A percentile compares a stretch with the other conserved stretches of the same genome.
phyloP scores from a whole-genome alignment of 2,113 vertebrate species.

The Bothrops jararaca region DNA sequence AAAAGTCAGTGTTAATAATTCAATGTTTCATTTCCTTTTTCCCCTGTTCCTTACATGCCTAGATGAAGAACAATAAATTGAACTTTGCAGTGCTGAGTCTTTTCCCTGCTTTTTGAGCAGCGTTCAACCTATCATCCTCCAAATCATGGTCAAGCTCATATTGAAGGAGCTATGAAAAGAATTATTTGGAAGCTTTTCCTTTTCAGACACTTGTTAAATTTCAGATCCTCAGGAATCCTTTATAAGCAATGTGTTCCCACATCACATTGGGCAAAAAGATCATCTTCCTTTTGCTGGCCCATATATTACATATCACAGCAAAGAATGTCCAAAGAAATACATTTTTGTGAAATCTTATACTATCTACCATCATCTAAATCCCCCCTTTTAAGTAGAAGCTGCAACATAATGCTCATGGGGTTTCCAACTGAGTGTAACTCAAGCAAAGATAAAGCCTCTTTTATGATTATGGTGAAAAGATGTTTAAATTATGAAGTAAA shows the following conservation, averaged over 20 bases:
- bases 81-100: neutral
- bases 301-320: conserved; percentile 16
- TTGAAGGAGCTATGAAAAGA: neutral
- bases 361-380: neutral
- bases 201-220: neutral
- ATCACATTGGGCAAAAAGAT: neutral
- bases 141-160: neutral
- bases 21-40: conserved; percentile 6
- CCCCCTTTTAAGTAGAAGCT: neutral
- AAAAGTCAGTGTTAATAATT: conserved; percentile 1
- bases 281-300: neutral
- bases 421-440: neutral
- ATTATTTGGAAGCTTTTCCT: neutral
- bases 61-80: conserved; percentile 33
- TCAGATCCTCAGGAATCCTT: neutral
- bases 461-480: neutral
- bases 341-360: neutral
- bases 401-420: neutral
- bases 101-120: neutral
- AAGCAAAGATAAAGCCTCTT: neutral
- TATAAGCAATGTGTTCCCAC: neutral
- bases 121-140: neutral
- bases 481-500: conserved; percentile 5
- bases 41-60: neutral
- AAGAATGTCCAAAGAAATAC: neutral